Evolutionary conservation across 2,888 invertebrate species (phyloP), one percentile per base, ranked within the genome.

Genomic region (Notodonta ziczac): DNA sequence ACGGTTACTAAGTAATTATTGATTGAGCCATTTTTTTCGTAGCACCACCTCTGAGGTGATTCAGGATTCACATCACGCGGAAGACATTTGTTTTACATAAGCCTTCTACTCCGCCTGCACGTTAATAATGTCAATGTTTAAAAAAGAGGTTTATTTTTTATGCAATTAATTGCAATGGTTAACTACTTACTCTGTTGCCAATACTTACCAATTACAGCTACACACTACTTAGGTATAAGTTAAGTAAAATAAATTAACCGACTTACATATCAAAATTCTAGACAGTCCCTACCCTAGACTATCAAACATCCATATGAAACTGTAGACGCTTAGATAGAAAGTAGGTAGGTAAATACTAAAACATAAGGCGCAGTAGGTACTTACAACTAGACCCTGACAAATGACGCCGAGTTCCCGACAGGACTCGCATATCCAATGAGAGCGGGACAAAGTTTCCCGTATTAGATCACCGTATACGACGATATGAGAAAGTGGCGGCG

Each of bases 381-480:
- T 62, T 57, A 42, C 42, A 58, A 59, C 69, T 73, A 75, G 65
- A 77, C 77, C 76, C 77, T 84, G 83, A 89, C 84, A 88, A 87
- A 87, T 82, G 85, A 85, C 83, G 78, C 75, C 66, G 82, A 81
- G 84, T 82, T 82, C 78, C 79, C 77, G 81, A 89, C 90, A 86
- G 82, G 87, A 86, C 83, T 80, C 87, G 90, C 89, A 93, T 93
- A 90, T 87, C 85, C 82, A 90, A 92, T 89, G 88, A 91, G 87
- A 83, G 82, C 78, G 84, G 85, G 88, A 77, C 83, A 74, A 92
- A 93, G 87, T 93, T 93, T 89, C 81, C 81, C 84, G 91, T 93
- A 93, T 93, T 92, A 93, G 88, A 92, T 91, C 87, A 86, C 84
- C 81, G 86, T 85, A 78, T 78, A 80, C 81, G 85, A 74, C 85